phyloP scores from a whole-genome alignment of 2,113 vertebrate species.

The Centrocercus urophasianus region DNA sequence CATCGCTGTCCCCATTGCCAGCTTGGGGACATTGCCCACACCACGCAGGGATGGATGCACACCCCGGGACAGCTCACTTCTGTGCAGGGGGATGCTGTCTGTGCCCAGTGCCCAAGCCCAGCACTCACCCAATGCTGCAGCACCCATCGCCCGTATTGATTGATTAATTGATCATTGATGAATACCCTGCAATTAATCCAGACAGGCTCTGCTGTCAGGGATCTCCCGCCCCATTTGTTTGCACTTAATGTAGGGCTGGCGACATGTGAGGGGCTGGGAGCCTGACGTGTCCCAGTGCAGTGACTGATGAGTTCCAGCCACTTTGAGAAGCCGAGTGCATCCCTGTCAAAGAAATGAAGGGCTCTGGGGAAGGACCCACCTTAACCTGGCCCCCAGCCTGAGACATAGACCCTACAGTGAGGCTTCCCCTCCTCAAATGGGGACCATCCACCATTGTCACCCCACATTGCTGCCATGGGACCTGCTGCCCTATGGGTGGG shows the following conservation, averaged over 20 bases:
- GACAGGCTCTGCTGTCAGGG: not conserved
- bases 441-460: accelerated
- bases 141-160: not conserved
- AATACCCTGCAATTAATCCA: not conserved
- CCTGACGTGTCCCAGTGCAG: not conserved
- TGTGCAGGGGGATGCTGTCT: accelerated
- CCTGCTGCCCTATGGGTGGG: accelerated
- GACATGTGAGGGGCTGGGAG: not conserved
- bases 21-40: not conserved
- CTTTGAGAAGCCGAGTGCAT: not conserved
- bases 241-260: not conserved
- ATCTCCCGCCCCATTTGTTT: not conserved
- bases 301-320: not conserved
- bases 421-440: not conserved
- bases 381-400: not conserved
- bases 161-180: not conserved
- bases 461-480: accelerated
- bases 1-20: not conserved
- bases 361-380: not conserved
- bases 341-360: not conserved
- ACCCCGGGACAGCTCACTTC: not conserved
- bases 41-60: not conserved
- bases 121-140: not conserved
- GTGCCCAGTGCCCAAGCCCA: not conserved
- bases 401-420: accelerated